Conservation (phyloP, 2,113 vertebrate species). For the Osmerus eperlanus region DNA sequence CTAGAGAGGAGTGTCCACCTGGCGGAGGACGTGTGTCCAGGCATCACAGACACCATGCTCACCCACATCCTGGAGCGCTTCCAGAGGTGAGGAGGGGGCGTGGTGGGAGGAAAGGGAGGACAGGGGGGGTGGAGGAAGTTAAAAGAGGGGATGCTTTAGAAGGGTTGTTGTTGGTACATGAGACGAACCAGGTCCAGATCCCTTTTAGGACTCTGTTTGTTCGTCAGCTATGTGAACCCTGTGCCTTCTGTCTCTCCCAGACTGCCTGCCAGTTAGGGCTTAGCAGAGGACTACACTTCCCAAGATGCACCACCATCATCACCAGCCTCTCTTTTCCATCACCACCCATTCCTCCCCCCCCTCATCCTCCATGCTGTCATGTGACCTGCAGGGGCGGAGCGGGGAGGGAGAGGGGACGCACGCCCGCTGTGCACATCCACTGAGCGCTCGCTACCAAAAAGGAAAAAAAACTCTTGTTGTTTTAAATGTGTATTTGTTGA, state of each 20-base stretch:
- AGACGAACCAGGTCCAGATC: too few relatives aligned
- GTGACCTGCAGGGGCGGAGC: conserved; percentile 1
- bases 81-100: conserved; percentile 74
- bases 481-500: conserved; percentile 27
- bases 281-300: neutral
- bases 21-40: conserved; percentile 81
- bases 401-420: neutral
- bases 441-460: conserved; percentile 34
- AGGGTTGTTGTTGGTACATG: too few relatives aligned
- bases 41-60: conserved; percentile 87
- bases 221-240: neutral
- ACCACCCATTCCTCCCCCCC: neutral
- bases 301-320: conserved; percentile 4
- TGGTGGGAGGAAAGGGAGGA: neutral
- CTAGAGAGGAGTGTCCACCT: conserved; percentile 83
- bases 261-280: conserved; percentile 41
- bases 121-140: neutral
- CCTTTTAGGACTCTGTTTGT: neutral
- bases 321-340: neutral
- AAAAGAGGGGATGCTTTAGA: neutral
- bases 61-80: conserved; percentile 84
- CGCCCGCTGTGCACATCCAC: conserved; percentile 12
- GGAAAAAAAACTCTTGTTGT: conserved; percentile 4
- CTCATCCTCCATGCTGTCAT: conserved; percentile 8
- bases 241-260: conserved; percentile 17